Percentiles rank a stretch among this genome's conserved stretches.
phyloP scores from a whole-genome alignment of 2,888 invertebrate genomes.

The Epistrophe grossulariae region DNA sequence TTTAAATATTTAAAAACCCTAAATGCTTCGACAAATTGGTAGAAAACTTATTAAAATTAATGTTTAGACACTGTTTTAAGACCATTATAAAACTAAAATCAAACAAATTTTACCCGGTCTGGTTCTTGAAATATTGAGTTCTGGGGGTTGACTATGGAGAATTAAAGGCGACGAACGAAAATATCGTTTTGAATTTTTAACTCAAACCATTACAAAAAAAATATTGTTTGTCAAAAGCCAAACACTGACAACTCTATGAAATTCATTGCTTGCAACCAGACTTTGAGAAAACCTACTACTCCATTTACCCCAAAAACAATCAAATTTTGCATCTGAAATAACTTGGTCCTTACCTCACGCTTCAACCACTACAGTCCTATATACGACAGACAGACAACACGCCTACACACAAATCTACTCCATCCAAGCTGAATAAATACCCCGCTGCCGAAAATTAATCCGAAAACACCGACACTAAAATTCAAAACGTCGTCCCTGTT shows the following conservation, averaged over 20 bases:
- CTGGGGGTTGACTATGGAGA: too few relatives aligned
- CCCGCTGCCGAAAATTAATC: conserved; percentile 72
- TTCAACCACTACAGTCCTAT: conserved; percentile 42
- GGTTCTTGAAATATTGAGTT: too few relatives aligned
- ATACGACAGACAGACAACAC: conserved; percentile 55
- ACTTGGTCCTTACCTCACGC: background rate
- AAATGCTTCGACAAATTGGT: too few relatives aligned
- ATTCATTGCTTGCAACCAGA: background rate
- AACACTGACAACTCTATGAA: background rate
- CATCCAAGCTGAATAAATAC: conserved; percentile 57
- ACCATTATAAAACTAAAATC: too few relatives aligned
- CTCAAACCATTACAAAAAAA: too few relatives aligned
- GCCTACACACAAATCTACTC: conserved; percentile 68
- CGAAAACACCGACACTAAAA: conserved; percentile 76
- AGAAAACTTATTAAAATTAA: too few relatives aligned
- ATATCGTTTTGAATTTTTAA: too few relatives aligned
- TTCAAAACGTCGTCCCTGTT: conserved; percentile 67
- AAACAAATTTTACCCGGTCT: too few relatives aligned
- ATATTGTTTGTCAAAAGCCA: too few relatives aligned
- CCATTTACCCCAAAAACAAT: background rate
- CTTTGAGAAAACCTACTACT: background rate
- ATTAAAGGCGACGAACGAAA: too few relatives aligned
- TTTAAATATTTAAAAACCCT: too few relatives aligned
- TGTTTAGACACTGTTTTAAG: too few relatives aligned
- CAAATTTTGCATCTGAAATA: background rate